A percentile compares a stretch with the other conserved stretches of the same genome.
These are phyloP conservation scores for Galago senegalensis DNA, from an alignment of 2,797 vertebrate genomes.

Conservation along the genomic window DNA sequence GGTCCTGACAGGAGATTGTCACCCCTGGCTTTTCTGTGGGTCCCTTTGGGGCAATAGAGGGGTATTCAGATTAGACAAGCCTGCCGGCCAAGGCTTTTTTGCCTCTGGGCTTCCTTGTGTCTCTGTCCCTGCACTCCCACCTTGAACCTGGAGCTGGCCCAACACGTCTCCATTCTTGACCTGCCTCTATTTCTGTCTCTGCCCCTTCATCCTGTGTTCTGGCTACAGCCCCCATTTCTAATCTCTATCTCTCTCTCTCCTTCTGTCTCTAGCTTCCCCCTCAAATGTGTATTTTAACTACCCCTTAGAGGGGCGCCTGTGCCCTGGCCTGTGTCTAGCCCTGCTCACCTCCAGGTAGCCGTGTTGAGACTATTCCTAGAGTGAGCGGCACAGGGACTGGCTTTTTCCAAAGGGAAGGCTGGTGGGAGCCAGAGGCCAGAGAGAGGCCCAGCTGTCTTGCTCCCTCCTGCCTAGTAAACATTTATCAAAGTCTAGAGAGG, in stretches of 20 bases:
- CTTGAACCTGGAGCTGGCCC: constrained; percentile 61
- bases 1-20: not conserved
- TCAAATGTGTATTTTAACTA: not conserved
- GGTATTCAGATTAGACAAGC: not conserved
- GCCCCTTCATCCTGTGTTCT: not conserved
- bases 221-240: not conserved
- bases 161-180: constrained; percentile 1
- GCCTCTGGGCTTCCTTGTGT: not conserved
- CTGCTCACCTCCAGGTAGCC: not conserved
- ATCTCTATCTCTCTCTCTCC: not conserved
- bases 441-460: not conserved
- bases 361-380: not conserved
- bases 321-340: not conserved
- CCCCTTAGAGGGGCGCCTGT: not conserved
- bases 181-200: constrained; percentile 3
- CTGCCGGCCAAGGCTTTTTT: not conserved
- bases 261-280: not conserved
- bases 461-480: constrained; percentile 50
- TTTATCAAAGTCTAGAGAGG: constrained; percentile 40
- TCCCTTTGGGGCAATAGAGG: not conserved
- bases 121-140: not conserved
- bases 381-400: not conserved
- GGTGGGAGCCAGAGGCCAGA: not conserved
- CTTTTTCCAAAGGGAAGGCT: constrained; percentile 46
- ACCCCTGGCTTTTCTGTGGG: not conserved